phyloP scores from a whole-genome alignment of 2,888 invertebrate genomes.

The Caenorhabditis wallacei region DNA sequence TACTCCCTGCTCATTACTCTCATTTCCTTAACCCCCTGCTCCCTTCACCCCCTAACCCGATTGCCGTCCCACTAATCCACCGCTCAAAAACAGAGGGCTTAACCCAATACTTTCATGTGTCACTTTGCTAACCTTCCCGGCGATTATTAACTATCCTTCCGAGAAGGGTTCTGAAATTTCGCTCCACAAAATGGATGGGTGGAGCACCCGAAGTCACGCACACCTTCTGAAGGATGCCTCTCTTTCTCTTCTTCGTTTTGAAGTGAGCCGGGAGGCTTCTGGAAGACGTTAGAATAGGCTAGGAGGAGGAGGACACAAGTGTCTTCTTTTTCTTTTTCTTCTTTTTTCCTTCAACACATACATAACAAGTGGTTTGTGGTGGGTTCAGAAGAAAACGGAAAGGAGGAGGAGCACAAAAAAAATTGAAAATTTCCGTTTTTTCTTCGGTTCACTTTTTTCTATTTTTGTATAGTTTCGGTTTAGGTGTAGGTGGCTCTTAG shows the following conservation, averaged over 20 bases:
- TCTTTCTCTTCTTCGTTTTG: too few relatives aligned
- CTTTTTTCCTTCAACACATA: neutral
- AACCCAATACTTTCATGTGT: neutral
- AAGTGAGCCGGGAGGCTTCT: neutral
- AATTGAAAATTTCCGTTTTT: conserved; percentile 12
- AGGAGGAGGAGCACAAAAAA: neutral
- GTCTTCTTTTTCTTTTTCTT: conserved; percentile 32
- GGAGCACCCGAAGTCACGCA: too few relatives aligned
- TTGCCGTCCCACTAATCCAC: neutral
- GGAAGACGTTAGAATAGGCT: conserved; percentile 12
- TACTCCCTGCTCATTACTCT: neutral
- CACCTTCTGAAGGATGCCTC: neutral
- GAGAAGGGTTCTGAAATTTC: too few relatives aligned
- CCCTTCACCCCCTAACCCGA: neutral
- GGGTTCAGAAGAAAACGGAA: neutral
- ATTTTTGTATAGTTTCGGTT: neutral
- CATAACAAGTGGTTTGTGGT: conserved; percentile 46
- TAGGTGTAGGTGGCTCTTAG: too few relatives aligned
- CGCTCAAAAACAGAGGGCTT: neutral
- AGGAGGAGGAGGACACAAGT: conserved; percentile 30
- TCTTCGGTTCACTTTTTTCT: neutral
- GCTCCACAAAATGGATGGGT: too few relatives aligned
- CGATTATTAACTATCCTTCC: conserved; percentile 7
- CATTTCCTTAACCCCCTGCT: neutral
- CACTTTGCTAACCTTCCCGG: neutral